Evolutionary conservation across 2,113 vertebrate species (phyloP).

Genomic region (Serinus canaria): DNA sequence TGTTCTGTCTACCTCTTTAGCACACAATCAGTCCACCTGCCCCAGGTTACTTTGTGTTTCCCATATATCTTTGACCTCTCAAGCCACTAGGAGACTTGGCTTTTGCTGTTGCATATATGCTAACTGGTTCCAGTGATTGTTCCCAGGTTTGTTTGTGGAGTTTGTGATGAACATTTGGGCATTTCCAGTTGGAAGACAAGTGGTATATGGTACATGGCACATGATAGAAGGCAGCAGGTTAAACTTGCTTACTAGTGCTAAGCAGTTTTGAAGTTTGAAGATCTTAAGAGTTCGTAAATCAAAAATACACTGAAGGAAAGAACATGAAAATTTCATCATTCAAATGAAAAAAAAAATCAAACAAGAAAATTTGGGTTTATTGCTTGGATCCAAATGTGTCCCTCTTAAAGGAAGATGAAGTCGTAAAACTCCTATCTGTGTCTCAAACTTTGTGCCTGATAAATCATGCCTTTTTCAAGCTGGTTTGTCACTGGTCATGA

Average conservation of each 20-base stretch:
- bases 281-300: neutral
- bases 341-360: neutral
- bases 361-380: neutral
- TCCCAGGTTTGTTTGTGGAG: neutral
- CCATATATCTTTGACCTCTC: neutral
- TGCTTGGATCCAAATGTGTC: neutral
- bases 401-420: neutral
- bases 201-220: neutral
- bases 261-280: neutral
- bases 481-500: neutral
- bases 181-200: neutral
- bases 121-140: neutral
- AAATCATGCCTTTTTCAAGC: neutral
- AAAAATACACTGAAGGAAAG: neutral
- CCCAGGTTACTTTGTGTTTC: neutral
- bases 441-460: neutral
- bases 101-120: neutral
- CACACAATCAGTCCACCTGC: neutral
- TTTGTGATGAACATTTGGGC: neutral
- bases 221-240: neutral
- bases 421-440: neutral
- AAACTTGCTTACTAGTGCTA: neutral
- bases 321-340: neutral
- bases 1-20: neutral
- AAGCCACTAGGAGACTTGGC: neutral